phyloP scores from a whole-genome alignment of 2,888 invertebrate genomes.

The Nipponacmea schrenckii region DNA sequence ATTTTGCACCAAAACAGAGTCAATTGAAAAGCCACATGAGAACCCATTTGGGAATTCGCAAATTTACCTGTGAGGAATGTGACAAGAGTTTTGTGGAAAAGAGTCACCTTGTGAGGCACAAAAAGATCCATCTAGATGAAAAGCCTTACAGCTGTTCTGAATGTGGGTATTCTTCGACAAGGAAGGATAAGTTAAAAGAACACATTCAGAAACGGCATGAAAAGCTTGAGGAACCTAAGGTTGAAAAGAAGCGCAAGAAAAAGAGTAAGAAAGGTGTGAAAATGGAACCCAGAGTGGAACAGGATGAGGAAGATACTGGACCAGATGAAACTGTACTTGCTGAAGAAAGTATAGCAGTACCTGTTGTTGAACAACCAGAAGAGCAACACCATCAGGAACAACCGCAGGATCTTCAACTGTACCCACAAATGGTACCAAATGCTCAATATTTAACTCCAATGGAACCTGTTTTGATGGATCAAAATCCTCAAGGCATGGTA shows the following conservation, averaged over 20 bases:
- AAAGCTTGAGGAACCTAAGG: slow-evolving; percentile 34
- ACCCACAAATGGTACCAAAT: not conserved
- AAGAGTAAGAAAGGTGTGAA: not conserved
- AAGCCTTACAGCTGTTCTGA: slow-evolving; percentile 75
- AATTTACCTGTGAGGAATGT: slow-evolving; percentile 73
- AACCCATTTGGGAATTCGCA: slow-evolving; percentile 71
- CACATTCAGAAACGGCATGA: slow-evolving; percentile 70
- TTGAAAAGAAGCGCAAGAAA: not conserved
- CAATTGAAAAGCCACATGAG: slow-evolving; percentile 76
- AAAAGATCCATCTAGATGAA: slow-evolving; percentile 75
- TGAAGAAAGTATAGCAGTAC: not conserved
- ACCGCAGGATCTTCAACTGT: not conserved
- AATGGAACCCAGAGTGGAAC: not conserved
- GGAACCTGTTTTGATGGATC: not conserved
- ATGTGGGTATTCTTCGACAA: slow-evolving; percentile 76
- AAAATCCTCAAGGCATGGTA: not conserved
- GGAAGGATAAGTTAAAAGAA: slow-evolving; percentile 76
- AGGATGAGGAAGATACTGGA: not conserved
- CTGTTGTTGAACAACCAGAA: not conserved
- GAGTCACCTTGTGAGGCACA: slow-evolving; percentile 76
- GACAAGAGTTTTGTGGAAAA: slow-evolving; percentile 77
- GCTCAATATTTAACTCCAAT: not conserved
- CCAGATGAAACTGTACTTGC: not conserved
- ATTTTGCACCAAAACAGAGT: slow-evolving; percentile 75
- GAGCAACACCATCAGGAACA: not conserved